Evolutionary conservation across 1,140 invertebrate species (phyloP).

Genomic region (Semibalanus balanoides): DNA sequence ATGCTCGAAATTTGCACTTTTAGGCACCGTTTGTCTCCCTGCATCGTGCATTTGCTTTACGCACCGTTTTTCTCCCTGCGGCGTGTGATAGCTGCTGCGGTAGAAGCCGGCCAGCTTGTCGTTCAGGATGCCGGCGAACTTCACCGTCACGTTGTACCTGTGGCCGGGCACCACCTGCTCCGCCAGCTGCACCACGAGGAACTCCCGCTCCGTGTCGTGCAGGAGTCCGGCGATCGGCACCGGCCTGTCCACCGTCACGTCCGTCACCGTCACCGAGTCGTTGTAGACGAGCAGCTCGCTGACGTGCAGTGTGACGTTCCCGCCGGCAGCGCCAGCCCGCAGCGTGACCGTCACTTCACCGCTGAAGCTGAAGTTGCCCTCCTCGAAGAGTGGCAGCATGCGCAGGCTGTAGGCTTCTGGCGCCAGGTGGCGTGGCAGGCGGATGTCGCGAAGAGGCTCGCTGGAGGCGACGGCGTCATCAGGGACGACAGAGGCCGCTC

Average conservation of each 20-base stretch:
- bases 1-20: no score
- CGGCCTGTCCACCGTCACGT: neutral
- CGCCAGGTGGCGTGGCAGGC: slow-evolving; percentile 42
- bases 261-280: slow-evolving; percentile 15
- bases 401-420: slow-evolving; percentile 52
- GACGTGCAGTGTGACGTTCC: slow-evolving; percentile 16
- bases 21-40: no score
- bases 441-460: neutral
- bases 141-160: slow-evolving; percentile 35
- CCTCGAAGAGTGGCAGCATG: slow-evolving; percentile 48
- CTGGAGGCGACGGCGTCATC: neutral
- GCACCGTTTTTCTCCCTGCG: no score
- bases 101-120: slow-evolving; percentile 23
- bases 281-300: slow-evolving; percentile 15
- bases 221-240: slow-evolving; percentile 9
- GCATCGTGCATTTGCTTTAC: no score
- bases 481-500: no score
- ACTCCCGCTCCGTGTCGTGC: slow-evolving; percentile 49
- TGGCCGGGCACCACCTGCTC: slow-evolving; percentile 38
- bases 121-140: slow-evolving; percentile 20
- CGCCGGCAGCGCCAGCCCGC: neutral
- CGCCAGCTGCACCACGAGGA: slow-evolving; percentile 49
- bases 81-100: slow-evolving; percentile 16
- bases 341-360: slow-evolving; percentile 5
- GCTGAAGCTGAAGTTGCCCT: slow-evolving; percentile 42